Evolutionary conservation across 2,888 invertebrate species (phyloP).

Genomic region (Mellilla xanthometata): DNA sequence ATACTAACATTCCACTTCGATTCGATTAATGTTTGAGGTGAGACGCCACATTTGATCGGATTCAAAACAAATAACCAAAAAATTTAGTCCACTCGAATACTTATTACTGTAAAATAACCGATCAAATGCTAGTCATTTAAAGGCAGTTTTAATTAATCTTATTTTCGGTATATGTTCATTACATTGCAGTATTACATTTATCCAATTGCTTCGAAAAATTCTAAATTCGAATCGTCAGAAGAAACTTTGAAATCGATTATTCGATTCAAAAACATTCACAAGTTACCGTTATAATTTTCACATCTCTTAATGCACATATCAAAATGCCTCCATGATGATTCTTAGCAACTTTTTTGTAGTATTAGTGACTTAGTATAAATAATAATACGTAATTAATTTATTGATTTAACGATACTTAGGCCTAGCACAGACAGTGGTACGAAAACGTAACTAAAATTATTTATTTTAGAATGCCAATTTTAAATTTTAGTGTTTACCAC

Average conservation of each 20-base stretch:
- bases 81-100: background rate
- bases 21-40: conserved; percentile 23
- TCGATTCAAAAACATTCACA: background rate
- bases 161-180: background rate
- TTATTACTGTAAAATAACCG: background rate
- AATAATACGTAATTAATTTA: no score
- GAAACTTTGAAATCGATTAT: conserved; percentile 3
- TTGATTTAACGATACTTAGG: no score
- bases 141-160: no score
- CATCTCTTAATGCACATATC: no score
- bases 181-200: background rate
- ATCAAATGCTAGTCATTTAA: background rate
- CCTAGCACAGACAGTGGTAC: no score
- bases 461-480: no score
- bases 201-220: conserved; percentile 5
- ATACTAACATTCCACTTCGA: conserved; percentile 10
- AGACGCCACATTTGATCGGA: conserved; percentile 3
- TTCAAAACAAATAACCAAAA: background rate
- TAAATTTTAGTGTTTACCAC: no score
- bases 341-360: no score
- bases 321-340: no score
- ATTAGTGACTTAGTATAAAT: no score
- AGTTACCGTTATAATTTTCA: no score
- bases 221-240: conserved; percentile 20
- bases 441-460: no score